Evolutionary conservation across 1,140 invertebrate species (phyloP), one percentile per base, ranked within the genome.

Genomic region (Cotesia glomerata): DNA sequence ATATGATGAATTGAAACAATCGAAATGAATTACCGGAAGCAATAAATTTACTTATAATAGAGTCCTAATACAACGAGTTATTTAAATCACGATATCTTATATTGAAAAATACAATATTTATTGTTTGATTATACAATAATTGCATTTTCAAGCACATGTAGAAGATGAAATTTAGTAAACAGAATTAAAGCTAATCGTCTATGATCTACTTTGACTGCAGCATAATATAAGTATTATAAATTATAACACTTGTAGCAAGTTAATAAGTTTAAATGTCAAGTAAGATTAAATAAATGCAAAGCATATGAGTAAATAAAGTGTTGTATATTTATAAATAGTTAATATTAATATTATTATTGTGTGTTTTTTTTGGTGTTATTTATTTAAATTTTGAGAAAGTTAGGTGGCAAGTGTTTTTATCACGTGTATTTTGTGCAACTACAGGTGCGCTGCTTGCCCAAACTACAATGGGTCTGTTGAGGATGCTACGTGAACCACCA

Each of bases 401-500:
- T 62, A 3, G 3, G 13, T 35, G 26, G 64, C 49, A 18, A 63
- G 52, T 63, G 49, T 36, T 34, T 69, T 59, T 52, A 71, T 62
- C 56, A 9, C 51, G 61, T 73, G 68, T 62, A 16, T 75, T 72
- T 73, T 76, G 62, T 59, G 69, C 66, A 67, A 73, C 58, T 58
- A 39, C 65, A 74, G 71, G 75, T 74, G 69, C 62, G 65, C 75
- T 69, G 72, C 56, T 71, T 61, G 56, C 51, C 72, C 52, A 63
- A 51, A 54, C 52, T 65, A 72, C 66, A 69, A 72, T 64, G 49
- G 64, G 63, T 7, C 59, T 73, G 52, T 72, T 56, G 52, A 82
- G 74, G 72, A 82, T 82, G 81, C 74, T 80, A 76, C 77, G 77
- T 75, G 77, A 74, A 65, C 71, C 76, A 77, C 81, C 79, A 75